Evolutionary conservation across 2,888 invertebrate genomes (phyloP), one percentile per base, ranked within the genome.

Genomic region (Polyommatus icarus): DNA sequence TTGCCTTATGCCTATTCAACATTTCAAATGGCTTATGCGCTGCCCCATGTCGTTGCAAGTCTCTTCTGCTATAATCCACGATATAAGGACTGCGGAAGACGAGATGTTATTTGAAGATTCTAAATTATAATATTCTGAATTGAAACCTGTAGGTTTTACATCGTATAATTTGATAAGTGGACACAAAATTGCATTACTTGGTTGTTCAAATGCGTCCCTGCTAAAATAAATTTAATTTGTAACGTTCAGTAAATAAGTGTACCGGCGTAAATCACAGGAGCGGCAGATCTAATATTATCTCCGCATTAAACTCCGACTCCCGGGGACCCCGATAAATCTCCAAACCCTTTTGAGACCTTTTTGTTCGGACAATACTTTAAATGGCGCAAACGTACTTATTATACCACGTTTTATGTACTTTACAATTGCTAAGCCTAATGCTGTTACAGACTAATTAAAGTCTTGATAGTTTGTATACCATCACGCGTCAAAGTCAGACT

Each of bases 231-330:
- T 73, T 50, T 73, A 73, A 50, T 73, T 46, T 73, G 10, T 73
- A 73, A 73, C 20, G 40, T 40, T 50, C 5, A 20, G 20, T 46
- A 73, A 73, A 50, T 29, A 77, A 61, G 61, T 15, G 50, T 20
- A 77, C 54, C 57, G 46, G 36, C 54, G 73, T 78, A 77, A 75
- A 67, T 78, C 77, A 75, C 75, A 24, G 29, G 61, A 75, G 75
- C 59, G 46, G 61, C 77, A 71, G 75, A 75, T 75, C 29, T 29
- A 67, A 50, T 75, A 75, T 78, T 75, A 78, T 77, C 77, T 77
- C 54, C 77, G 24, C 71, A 78, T 75, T 75, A 76, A 76, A 79
- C 79, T 77, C 76, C 10, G 61, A 61, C 61, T 61, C 61, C 61
- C 12, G 59, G 54, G 59, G 59, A 61, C 61, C 61, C 61, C 61